Base-by-base conservation (phyloP, 2,888 invertebrate genomes). In the Melipona beecheii region DNA sequence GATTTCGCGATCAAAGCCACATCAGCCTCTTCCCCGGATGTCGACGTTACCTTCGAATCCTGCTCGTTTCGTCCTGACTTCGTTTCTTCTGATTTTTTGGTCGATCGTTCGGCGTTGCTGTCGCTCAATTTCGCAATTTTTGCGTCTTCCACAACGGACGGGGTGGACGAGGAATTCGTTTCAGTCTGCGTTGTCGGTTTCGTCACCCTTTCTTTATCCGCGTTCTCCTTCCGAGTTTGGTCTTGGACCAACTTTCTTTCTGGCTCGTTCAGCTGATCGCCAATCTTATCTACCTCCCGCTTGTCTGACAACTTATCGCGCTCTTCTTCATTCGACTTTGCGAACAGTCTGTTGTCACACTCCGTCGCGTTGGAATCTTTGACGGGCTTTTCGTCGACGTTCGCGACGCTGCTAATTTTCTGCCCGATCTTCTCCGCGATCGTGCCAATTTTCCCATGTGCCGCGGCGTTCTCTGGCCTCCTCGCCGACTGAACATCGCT, bases 401-500 rank as follows among this genome's bases (percentile, higher is more conserved):
- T 76, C 4, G 70, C 19, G 43, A 64, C 2, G 19, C 65, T 54
- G 6, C 3, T 58, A 19, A 58, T 27, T 52, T 82, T 78, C 31
- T 72, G 65, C 24, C 62, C 49, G 11, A 11, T 15, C 21, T 74
- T 60, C 19, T 64, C 78, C 11, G 9, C 17, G 17, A 21, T 13
- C 17, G 24, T 21, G 21, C 49, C 54, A 4, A 19, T 9, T 21
- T 84, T 84, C 75, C 77, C 72, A 19, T 84, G 80, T 31, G 82
- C 62, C 17, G 83, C 81, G 0, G 84, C 82, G 4, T 84, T 85
- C 4, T 78, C 90, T 0, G 90, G 82, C 36, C 82, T 85, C 4
- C 60, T 75, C 17, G 21, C 21, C 13, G 66, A 0, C 13, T 54
- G 56, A 1, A n/a, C 65, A 17, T 78, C 74, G 1, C 50, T 81